Conservation (phyloP, 35 echinoderm and acorn worm genomes). For the Apostichopus parvimensis region DNA sequence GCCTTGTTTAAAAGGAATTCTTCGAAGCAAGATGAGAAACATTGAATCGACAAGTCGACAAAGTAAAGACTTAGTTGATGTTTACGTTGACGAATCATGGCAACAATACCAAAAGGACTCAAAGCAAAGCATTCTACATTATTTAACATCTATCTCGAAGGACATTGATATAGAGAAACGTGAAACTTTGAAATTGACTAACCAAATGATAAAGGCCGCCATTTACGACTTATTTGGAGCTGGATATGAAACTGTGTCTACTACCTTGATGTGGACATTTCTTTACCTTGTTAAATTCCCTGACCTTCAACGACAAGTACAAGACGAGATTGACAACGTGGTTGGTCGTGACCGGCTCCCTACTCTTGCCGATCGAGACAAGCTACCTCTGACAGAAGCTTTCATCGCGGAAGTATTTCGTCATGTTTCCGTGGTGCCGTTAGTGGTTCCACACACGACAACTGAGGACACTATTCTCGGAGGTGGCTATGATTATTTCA, state of each 20-base stretch:
- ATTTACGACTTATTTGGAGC: slow-evolving; percentile 77
- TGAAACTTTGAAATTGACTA: slow-evolving; percentile 31
- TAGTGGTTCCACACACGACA: slow-evolving; percentile 73
- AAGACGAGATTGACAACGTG: slow-evolving; percentile 69
- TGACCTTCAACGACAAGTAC: slow-evolving; percentile 67
- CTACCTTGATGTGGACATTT: slow-evolving; percentile 65
- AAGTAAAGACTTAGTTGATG: slow-evolving; percentile 20
- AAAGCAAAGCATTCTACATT: neutral
- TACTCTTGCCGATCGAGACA: slow-evolving; percentile 53
- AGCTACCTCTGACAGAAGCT: slow-evolving; percentile 64
- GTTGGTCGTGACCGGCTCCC: slow-evolving; percentile 74
- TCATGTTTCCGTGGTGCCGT: slow-evolving; percentile 57
- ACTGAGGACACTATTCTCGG: slow-evolving; percentile 65
- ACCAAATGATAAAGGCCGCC: slow-evolving; percentile 23
- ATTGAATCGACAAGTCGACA: slow-evolving; percentile 9
- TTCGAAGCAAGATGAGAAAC: slow-evolving; percentile 24
- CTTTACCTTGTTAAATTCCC: slow-evolving; percentile 66
- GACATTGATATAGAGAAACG: slow-evolving; percentile 19
- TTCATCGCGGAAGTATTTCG: slow-evolving; percentile 73
- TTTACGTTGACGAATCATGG: slow-evolving; percentile 30
- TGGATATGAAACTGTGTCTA: slow-evolving; percentile 74
- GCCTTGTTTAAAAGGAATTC: slow-evolving; percentile 58
- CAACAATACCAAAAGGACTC: slow-evolving; percentile 27
- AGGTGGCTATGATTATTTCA: slow-evolving; percentile 60
- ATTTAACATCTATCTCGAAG: neutral